Conservation (phyloP, 2,113 vertebrate species). For the Ceyx melanurus region DNA sequence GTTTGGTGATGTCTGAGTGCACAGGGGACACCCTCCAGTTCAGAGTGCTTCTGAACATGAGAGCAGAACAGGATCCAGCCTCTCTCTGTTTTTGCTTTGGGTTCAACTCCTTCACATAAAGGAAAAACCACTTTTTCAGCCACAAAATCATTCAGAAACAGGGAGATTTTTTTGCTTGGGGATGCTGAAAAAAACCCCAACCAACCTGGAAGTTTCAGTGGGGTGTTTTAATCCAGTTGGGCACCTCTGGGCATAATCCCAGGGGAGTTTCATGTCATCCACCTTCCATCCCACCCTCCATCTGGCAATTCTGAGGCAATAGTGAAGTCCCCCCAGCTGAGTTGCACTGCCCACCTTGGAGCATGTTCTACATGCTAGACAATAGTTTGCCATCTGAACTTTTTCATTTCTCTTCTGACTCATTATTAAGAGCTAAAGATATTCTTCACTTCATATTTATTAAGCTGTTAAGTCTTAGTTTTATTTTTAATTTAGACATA, state of each 20-base stretch:
- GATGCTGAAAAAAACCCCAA: background rate
- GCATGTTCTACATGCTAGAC: conserved; percentile 79
- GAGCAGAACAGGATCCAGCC: background rate
- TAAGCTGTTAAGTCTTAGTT: conserved; percentile 87
- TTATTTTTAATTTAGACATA: conserved; percentile 82
- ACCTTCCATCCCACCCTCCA: conserved; percentile 22
- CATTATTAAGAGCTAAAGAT: conserved; percentile 74
- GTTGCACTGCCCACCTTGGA: conserved; percentile 40
- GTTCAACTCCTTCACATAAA: conserved; percentile 34
- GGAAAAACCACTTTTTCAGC: background rate
- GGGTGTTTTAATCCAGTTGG: background rate
- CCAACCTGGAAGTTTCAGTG: background rate
- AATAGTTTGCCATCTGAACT: conserved; percentile 99
- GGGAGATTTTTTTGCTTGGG: background rate
- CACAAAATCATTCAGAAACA: background rate
- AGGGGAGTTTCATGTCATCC: conserved; percentile 17
- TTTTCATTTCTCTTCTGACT: conserved; percentile 66
- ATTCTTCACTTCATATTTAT: conserved; percentile 77
- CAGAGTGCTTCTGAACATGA: background rate
- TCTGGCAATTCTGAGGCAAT: conserved; percentile 45
- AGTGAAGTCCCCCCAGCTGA: background rate
- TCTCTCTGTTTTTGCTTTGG: conserved; percentile 24
- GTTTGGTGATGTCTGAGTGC: background rate
- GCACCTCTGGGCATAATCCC: conserved; percentile 1
- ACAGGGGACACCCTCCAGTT: background rate